A percentile compares a stretch with the other conserved stretches of the same genome.
phyloP scores from a whole-genome alignment of 2,113 vertebrate species.

The Tragulus kanchil region DNA sequence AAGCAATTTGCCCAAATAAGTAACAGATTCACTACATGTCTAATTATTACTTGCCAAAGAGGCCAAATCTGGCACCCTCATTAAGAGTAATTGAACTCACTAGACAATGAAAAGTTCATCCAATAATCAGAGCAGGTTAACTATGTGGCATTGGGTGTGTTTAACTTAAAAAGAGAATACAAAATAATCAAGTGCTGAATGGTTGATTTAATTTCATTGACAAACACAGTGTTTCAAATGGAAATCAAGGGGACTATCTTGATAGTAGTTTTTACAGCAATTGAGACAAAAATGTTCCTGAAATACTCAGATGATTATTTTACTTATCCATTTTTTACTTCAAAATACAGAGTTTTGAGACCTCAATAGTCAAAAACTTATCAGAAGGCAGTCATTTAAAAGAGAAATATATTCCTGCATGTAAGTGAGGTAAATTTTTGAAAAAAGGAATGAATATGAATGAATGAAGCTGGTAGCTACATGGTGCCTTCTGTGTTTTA shows the following conservation, averaged over 20 bases:
- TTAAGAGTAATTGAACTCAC: constrained; percentile 1
- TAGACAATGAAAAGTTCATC: constrained; percentile 19
- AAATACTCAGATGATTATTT: constrained; percentile 44
- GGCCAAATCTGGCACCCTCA: not conserved
- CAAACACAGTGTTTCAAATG: constrained; percentile 46
- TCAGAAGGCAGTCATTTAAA: constrained; percentile 14
- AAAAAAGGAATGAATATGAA: constrained; percentile 28
- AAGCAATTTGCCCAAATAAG: not conserved
- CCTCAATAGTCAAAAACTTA: not conserved
- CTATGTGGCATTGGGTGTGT: not conserved
- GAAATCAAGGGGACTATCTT: constrained; percentile 52
- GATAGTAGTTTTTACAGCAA: constrained; percentile 17
- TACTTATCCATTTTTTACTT: constrained; percentile 9
- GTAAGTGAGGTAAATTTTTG: not conserved
- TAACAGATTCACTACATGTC: not conserved
- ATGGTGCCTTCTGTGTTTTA: not conserved
- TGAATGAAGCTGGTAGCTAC: not conserved
- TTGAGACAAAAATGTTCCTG: not conserved
- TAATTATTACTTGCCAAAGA: constrained; percentile 1
- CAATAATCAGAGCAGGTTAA: not conserved
- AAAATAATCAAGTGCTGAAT: constrained; percentile 35
- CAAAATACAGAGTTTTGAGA: constrained; percentile 48
- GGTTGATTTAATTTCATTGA: constrained; percentile 26
- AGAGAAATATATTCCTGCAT: constrained; percentile 17
- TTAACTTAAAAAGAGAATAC: constrained; percentile 17